These are phyloP conservation scores for Muricea muricata DNA, from an alignment of 92 coral and sea anemone species.

Conservation along the genomic window DNA sequence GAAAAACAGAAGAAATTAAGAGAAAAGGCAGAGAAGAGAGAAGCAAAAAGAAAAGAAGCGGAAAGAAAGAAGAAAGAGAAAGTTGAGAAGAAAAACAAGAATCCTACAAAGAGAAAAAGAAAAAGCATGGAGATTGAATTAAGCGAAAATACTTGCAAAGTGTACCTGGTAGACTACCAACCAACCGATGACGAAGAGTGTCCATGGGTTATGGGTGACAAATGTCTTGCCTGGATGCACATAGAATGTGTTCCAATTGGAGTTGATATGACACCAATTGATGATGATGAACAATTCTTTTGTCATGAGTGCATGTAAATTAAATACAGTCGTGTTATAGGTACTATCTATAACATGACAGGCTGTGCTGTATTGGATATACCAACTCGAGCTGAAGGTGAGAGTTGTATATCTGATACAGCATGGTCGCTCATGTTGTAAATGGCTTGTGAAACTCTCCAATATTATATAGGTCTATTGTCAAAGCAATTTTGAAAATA, in stretches of 20 bases:
- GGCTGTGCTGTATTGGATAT: too few relatives aligned
- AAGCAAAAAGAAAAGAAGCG: conserved; percentile 31
- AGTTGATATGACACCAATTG: neutral
- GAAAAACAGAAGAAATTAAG: conserved; percentile 49
- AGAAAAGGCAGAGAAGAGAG: conserved; percentile 30
- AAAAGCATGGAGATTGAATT: neutral
- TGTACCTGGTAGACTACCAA: too few relatives aligned
- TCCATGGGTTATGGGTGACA: conserved; percentile 28
- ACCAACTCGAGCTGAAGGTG: too few relatives aligned
- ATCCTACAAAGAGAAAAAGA: conserved; percentile 27
- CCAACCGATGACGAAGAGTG: neutral
- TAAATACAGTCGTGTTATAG: neutral
- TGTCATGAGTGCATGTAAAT: conserved; percentile 9
- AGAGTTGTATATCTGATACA: too few relatives aligned
- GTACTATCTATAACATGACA: too few relatives aligned
- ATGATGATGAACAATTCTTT: conserved; percentile 22
- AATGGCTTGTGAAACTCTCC: too few relatives aligned
- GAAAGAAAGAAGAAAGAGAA: conserved; percentile 12
- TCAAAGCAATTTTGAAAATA: too few relatives aligned
- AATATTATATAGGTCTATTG: too few relatives aligned
- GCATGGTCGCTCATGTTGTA: too few relatives aligned
- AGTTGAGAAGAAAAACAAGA: conserved; percentile 31
- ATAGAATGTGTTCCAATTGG: conserved; percentile 9
- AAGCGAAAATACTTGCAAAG: too few relatives aligned
- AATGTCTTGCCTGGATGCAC: conserved; percentile 2